phyloP scores from a whole-genome alignment of 2,113 vertebrate genomes.

The Mus pahari region DNA sequence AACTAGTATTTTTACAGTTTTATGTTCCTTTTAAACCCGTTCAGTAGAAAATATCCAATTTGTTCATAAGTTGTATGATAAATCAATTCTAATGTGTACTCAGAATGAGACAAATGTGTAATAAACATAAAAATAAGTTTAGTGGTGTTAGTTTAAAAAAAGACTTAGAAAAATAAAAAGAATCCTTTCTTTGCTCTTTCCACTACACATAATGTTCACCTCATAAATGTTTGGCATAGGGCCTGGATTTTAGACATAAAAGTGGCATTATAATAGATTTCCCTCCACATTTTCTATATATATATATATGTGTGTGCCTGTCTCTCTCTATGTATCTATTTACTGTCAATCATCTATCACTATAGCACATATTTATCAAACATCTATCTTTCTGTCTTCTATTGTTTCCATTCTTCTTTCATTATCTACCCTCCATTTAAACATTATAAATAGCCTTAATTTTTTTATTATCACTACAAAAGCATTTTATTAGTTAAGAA shows the following conservation, averaged over 20 bases:
- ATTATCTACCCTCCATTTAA: background rate
- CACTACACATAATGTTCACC: background rate
- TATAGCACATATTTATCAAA: background rate
- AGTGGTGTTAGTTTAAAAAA: slow-evolving; percentile 83
- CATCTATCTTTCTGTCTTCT: background rate
- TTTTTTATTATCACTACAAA: background rate
- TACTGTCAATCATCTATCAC: background rate
- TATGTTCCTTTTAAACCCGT: slow-evolving; percentile 86
- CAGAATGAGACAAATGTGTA: slow-evolving; percentile 86
- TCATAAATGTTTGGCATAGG: background rate
- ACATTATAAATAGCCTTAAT: background rate
- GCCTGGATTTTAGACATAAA: background rate
- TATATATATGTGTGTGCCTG: background rate
- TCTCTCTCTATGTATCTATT: background rate
- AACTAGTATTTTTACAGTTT: slow-evolving; percentile 86
- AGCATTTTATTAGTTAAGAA: background rate
- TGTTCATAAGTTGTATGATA: slow-evolving; percentile 87
- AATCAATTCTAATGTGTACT: slow-evolving; percentile 86
- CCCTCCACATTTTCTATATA: background rate
- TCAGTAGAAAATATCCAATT: slow-evolving; percentile 84
- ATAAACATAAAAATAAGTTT: slow-evolving; percentile 89
- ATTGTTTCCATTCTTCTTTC: background rate
- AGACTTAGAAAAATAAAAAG: background rate
- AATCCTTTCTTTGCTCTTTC: background rate
- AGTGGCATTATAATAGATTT: background rate